Evolutionary conservation across 2,113 vertebrate species (phyloP), one percentile per base, ranked within the genome.

Genomic region (Alectura lathami): DNA sequence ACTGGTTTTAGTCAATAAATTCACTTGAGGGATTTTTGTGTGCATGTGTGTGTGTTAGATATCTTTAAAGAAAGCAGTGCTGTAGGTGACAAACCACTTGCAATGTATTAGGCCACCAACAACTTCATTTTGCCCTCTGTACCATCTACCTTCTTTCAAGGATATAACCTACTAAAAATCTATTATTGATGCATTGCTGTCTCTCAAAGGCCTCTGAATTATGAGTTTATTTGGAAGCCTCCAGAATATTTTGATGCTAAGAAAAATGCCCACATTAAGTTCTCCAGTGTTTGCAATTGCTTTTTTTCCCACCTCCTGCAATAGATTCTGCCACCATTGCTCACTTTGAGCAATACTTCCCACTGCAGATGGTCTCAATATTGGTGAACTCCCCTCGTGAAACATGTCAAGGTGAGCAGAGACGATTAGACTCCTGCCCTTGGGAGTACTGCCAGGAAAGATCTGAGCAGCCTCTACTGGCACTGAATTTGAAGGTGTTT

Each of bases 1-100:
- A 97, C 97, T 97, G 96, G 96, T 97, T 98, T 98, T 98, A 97
- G 98, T 98, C 97, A 98, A 98, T 98, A 98, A 98, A 98, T 97
- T 98, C 98, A 97, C 97, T 97, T 96, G 97, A 98, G 97, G 94
- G 62, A 22, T 92, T 87, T 88, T 60, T 77, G 80, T 48, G 29
- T 67, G 10, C 45, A n/a, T 63, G 20, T 94, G 43, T 94, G 67
- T 93, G 88, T 94, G 78, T 94, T 96, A 95, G 96, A 77, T 91
- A 96, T 96, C 94, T 92, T 96, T 96, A 96, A 97, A 97, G 96
- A 97, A 97, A 89, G 84, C 77, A 67, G 45, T 91, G 88, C 96
- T 97, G 36, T 93, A 83, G 95, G 91, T 98, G 96, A 97, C 96
- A 97, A 96, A 94, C 93, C 94, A 89, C 85, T 97, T 93, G 60